phyloP scores from a whole-genome alignment of 2,888 invertebrate genomes.

The Ptycholaimellus sp. region DNA sequence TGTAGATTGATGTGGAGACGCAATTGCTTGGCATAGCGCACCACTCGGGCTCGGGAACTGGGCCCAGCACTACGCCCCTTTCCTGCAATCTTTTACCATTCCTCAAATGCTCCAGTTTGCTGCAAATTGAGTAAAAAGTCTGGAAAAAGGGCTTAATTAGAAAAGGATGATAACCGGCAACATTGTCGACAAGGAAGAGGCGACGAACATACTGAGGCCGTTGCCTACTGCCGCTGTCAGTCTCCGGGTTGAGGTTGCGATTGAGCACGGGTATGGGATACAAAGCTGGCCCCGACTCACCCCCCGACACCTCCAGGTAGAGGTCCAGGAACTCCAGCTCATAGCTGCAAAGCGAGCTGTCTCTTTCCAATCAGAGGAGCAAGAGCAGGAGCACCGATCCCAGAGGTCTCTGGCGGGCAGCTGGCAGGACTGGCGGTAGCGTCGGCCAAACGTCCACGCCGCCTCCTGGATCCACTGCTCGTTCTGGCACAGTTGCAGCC shows the following conservation, averaged over 20 bases:
- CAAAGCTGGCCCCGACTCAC: no score
- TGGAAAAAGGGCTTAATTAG: no score
- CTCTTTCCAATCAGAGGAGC: no score
- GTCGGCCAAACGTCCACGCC: constrained; percentile 27
- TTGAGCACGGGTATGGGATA: constrained; percentile 38
- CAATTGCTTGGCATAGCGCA: constrained; percentile 11
- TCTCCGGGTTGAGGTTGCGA: constrained; percentile 26
- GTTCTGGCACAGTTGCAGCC: constrained; percentile 27
- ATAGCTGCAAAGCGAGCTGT: no score
- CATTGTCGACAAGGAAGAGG: constrained; percentile 43
- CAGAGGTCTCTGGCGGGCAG: constrained; percentile 8
- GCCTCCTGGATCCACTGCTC: constrained; percentile 19
- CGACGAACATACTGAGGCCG: constrained; percentile 42
- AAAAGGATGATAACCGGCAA: no score
- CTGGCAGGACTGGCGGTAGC: constrained; percentile 15
- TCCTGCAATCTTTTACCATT: background rate
- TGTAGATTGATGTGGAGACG: constrained; percentile 13
- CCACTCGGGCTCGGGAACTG: no score
- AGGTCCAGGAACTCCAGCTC: constrained; percentile 32
- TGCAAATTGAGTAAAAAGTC: no score
- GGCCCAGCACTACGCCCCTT: no score
- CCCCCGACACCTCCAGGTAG: constrained; percentile 31
- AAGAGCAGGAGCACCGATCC: constrained; percentile 1
- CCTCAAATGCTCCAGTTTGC: no score
- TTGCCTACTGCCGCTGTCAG: constrained; percentile 5